phyloP scores from a whole-genome alignment of 2,797 vertebrate genomes.

The Pitangus sulphuratus region DNA sequence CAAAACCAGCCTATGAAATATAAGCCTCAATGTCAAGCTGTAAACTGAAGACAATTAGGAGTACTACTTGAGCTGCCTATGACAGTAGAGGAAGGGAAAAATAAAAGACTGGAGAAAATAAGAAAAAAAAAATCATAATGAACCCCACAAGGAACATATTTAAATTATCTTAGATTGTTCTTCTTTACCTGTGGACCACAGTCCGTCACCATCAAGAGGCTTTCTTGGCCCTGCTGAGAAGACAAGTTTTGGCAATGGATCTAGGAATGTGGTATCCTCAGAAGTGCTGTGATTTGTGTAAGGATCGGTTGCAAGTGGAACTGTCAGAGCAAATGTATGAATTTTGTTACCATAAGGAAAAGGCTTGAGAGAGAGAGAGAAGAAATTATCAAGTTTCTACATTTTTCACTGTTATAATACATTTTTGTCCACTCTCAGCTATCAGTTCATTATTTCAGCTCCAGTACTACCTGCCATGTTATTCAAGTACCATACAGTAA shows the following conservation, averaged over 20 bases:
- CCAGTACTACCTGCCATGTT: constrained; percentile 21
- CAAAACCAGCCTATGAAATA: background rate
- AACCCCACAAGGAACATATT: background rate
- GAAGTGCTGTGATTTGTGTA: background rate
- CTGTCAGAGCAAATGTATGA: background rate
- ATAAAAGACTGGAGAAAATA: constrained; percentile 8
- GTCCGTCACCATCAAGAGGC: background rate
- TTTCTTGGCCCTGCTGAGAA: background rate
- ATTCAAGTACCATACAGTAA: constrained; percentile 20
- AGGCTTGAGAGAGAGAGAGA: background rate
- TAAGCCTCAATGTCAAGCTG: background rate
- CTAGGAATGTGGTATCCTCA: background rate
- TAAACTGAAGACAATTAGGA: constrained; percentile 29
- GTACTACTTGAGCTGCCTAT: background rate
- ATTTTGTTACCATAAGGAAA: background rate
- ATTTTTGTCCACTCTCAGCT: background rate
- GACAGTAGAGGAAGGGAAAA: background rate
- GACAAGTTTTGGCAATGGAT: fast-evolving
- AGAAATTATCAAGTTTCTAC: background rate
- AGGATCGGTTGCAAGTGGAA: fast-evolving
- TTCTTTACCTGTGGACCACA: background rate
- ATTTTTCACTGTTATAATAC: background rate
- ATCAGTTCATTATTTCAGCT: constrained; percentile 39
- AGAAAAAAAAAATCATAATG: constrained; percentile 27
- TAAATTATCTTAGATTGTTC: background rate